Base-by-base conservation (phyloP, 2,888 invertebrate species). In the Phalera bucephala region DNA sequence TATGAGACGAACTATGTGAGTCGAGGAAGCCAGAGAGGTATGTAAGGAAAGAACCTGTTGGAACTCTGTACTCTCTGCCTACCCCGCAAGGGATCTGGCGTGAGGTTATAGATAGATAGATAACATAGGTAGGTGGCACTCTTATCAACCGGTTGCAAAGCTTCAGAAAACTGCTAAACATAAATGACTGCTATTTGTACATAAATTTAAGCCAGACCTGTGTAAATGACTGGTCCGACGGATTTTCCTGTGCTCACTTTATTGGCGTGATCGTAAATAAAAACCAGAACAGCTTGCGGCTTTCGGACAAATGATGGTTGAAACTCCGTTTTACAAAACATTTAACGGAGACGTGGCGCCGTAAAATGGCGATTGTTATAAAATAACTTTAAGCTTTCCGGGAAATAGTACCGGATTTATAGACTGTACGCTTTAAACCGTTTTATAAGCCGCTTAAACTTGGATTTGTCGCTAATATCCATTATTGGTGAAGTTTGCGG, bases 251-350 rank as follows among this genome's bases (percentile, higher is more conserved):
- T 51, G 53, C 56, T 49, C 53, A 55, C 44, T 71, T 70, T 66
- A 72, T 70, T 62, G 65, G 55, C 36, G 40, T 27, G 45, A 40
- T 57, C 64, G 58, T 69, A 63, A 71, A 72, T 69, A 67, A 67
- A 71, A 68, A 54, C 51, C 44, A 37, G 43, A 41, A 43, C 51
- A 42, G 32, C 53, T 32, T 49, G 67, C 49, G 64, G 59, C 46
- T 63, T 56, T 48, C 45, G 40, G 58, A 64, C 65, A 64, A 71
- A 69, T 69, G 65, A 67, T 62, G 57, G 56, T 57, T 67, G 54
- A 57, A 56, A 53, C 53, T 49, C 39, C 29, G 31, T 36, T 35
- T 32, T 40, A 40, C 48, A 55, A 36, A 48, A 36, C 44, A 54
- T 38, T 56, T 47, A 43, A 42, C 36, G 22, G 7, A 27, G 25